Conservation (phyloP, 2,888 invertebrate species). For the Dorcus hopei region DNA sequence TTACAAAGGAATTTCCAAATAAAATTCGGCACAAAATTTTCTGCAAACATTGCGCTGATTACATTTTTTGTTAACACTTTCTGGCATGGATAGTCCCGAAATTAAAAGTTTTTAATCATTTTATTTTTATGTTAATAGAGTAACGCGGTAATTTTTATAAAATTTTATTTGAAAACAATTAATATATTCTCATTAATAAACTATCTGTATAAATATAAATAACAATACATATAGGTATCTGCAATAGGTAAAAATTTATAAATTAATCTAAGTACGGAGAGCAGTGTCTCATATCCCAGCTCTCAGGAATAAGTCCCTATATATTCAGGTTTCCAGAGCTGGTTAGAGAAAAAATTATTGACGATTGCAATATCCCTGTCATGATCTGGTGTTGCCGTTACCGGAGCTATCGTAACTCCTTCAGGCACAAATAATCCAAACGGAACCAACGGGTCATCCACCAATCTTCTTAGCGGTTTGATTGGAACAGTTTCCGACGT, state of each 20-base stretch:
- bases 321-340: slow-evolving; percentile 57
- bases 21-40: too few species aligned
- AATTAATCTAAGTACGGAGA: slow-evolving; percentile 33
- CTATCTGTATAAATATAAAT: slow-evolving; percentile 49
- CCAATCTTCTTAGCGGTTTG: slow-evolving; percentile 25
- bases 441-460: slow-evolving; percentile 48
- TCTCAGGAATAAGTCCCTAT: slow-evolving; percentile 49
- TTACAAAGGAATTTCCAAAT: too few species aligned
- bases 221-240: slow-evolving; percentile 48
- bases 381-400: slow-evolving; percentile 48
- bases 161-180: slow-evolving; percentile 40
- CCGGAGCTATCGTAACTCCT: slow-evolving; percentile 50
- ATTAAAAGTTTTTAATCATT: too few species aligned
- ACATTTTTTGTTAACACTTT: too few species aligned
- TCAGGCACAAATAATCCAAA: slow-evolving; percentile 49
- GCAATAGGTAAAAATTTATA: slow-evolving; percentile 29
- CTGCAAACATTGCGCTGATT: too few species aligned
- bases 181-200: slow-evolving; percentile 44
- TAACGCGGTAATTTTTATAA: neutral
- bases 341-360: slow-evolving; percentile 55
- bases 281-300: slow-evolving; percentile 3
- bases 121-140: too few species aligned
- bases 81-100: too few species aligned
- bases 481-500: neutral
- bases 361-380: slow-evolving; percentile 54